A percentile compares a stretch with the other conserved stretches of the same genome.
Evolutionary conservation across 1,140 invertebrate genomes (phyloP).

Genomic region (Nasonia giraulti): DNA sequence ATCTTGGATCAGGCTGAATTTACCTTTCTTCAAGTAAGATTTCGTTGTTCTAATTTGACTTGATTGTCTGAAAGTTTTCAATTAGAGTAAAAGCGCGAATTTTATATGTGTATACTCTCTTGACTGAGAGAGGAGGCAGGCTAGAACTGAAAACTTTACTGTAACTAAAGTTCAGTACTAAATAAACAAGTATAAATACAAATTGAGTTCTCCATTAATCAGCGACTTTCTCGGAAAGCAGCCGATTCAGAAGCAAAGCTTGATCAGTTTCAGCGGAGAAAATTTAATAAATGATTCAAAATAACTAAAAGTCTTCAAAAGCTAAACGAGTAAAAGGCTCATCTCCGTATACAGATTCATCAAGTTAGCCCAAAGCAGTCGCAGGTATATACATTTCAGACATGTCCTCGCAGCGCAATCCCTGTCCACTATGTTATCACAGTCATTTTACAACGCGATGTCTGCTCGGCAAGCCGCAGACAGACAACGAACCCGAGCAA

Average conservation of each 20-base stretch:
- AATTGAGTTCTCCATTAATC: background rate
- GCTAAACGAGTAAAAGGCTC: too few relatives aligned
- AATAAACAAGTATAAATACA: too few relatives aligned
- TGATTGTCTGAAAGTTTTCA: background rate
- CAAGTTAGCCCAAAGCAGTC: too few relatives aligned
- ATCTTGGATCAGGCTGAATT: background rate
- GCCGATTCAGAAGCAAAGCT: too few relatives aligned
- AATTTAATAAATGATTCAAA: too few relatives aligned
- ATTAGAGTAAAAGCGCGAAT: background rate
- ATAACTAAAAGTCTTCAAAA: too few relatives aligned
- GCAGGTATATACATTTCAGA: background rate
- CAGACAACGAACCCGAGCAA: background rate
- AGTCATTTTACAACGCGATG: constrained; percentile 6
- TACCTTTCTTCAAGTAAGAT: background rate
- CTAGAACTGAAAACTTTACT: background rate
- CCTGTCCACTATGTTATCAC: background rate
- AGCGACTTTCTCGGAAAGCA: too few relatives aligned
- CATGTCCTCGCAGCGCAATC: background rate
- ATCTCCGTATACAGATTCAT: too few relatives aligned
- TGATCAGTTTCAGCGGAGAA: too few relatives aligned
- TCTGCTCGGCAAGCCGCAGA: background rate
- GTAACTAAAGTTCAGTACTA: background rate
- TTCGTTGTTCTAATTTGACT: background rate
- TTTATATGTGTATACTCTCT: background rate
- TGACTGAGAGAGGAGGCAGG: background rate